Conservation (phyloP, 1,140 invertebrate species). For the Hypothenemus hampei region DNA sequence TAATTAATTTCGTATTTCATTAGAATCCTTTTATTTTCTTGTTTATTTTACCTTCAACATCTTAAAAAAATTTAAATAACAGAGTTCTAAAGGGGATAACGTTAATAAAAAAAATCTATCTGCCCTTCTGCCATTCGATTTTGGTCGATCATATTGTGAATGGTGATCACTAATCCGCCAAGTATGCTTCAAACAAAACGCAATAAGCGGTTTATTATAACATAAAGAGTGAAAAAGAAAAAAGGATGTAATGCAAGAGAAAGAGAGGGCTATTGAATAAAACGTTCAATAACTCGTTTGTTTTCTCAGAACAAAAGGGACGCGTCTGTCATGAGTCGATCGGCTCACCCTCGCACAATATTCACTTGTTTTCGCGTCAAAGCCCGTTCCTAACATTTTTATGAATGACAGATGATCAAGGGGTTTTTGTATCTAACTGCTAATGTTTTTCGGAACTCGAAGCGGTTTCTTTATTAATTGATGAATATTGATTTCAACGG, state of each 20-base stretch:
- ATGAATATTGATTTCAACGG: slow-evolving; percentile 9
- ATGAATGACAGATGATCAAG: slow-evolving; percentile 40
- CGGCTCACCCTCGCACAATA: slow-evolving; percentile 32
- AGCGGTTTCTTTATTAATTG: slow-evolving; percentile 21
- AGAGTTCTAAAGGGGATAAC: too few species aligned
- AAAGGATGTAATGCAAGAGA: too few species aligned
- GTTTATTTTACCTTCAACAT: too few species aligned
- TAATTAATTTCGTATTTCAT: too few species aligned
- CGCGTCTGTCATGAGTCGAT: slow-evolving; percentile 32
- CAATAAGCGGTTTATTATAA: slow-evolving; percentile 42
- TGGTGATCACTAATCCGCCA: slow-evolving; percentile 32
- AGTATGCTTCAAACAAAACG: slow-evolving; percentile 36
- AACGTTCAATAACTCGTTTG: slow-evolving; percentile 33
- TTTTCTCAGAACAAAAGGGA: slow-evolving; percentile 33
- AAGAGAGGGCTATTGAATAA: slow-evolving; percentile 21
- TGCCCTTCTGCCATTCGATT: too few species aligned
- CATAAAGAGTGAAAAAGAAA: too few species aligned
- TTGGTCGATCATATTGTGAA: slow-evolving; percentile 1
- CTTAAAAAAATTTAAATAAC: too few species aligned
- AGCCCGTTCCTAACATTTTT: slow-evolving; percentile 34
- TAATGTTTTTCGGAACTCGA: slow-evolving; percentile 17
- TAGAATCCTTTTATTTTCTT: too few species aligned
- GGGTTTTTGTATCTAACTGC: slow-evolving; percentile 28
- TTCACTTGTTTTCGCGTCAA: slow-evolving; percentile 41
- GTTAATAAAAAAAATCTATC: too few species aligned